Base-by-base conservation (phyloP, 2,797 vertebrate species). In the Gymnocypris eckloni region DNA sequence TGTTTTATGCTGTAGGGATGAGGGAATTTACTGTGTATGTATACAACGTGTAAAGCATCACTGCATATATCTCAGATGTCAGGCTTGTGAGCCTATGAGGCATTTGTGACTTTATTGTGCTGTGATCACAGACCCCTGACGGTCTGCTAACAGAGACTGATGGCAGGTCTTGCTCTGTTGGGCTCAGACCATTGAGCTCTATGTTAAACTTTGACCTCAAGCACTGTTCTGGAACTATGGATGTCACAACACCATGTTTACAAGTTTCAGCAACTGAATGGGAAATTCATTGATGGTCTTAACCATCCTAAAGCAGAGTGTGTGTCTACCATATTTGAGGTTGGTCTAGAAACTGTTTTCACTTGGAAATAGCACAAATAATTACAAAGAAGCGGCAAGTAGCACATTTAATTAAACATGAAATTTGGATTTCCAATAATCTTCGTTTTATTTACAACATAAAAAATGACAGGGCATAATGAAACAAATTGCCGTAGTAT, bases 161-260 rank as follows among this genome's bases (percentile, higher is more conserved):
- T 67, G 59, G 20, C 28, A 50, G 54, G 41, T 83, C 25, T 25
- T 54, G 50, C 39, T 59, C 18, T 78, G 10, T 18, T 56, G 37
- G 37, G n/a, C 75, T 70, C 73, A 77, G 72, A 84, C 45, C 43
- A 28, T 48, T 70, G 48, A 70, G 50, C 50, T 43, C 10, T 11
- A 71, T 43, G 66, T 69, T 79, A 50, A 71, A 85, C 73, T 59
- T 48, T 45, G 25, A 70, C 22, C 50, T 70, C 37, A 78, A 84
- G 75, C 48, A 41, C 59, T 48, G 16, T 39, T 72, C 41, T 33
- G 18, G 59, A 28, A 9, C 43, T 69, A 39, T 79, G 37, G 37
- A 54, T 78, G 54, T 33, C 45, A 9, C 72, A 33, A 18, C 45
- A 12, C 15, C 1, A 4, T 33, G 43, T 41, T 78, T 59, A 59